Evolutionary conservation across 2,888 invertebrate genomes (phyloP).

Genomic region (Dryobotodes eremita): DNA sequence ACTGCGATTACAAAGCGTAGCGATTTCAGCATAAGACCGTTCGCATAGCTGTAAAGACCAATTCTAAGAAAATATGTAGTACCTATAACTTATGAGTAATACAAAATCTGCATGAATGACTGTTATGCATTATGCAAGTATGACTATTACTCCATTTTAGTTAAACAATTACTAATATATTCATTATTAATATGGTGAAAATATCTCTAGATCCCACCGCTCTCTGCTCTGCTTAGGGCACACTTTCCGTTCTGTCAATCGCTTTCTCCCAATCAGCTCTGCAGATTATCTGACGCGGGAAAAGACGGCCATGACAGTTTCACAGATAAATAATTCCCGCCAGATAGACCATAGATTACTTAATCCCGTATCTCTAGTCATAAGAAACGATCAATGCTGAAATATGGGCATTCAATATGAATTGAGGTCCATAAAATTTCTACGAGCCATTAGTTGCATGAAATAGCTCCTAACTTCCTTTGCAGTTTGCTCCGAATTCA

Average conservation of each 20-base stretch:
- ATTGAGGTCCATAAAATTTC: conserved; percentile 20
- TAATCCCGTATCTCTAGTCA: background rate
- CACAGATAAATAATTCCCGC: conserved; percentile 36
- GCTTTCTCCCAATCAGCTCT: conserved; percentile 6
- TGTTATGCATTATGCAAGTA: conserved; percentile 26
- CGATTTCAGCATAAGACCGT: background rate
- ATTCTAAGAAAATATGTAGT: conserved; percentile 39
- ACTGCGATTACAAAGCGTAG: background rate
- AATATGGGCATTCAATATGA: conserved; percentile 22
- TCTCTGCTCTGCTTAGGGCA: background rate
- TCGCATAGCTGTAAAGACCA: conserved; percentile 6
- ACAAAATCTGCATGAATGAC: conserved; percentile 37
- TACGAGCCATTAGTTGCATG: conserved; percentile 33
- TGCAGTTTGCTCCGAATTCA: conserved; percentile 15
- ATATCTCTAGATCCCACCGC: background rate
- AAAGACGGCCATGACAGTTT: conserved; percentile 29
- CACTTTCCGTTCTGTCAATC: conserved; percentile 10
- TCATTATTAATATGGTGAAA: background rate
- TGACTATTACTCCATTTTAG: conserved; percentile 30
- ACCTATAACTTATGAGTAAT: conserved; percentile 44
- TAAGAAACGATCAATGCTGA: conserved; percentile 13
- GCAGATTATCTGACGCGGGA: conserved; percentile 8
- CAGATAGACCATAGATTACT: conserved; percentile 18
- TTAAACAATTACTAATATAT: conserved; percentile 13
- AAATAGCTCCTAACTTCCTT: conserved; percentile 36